Conservation (phyloP, 2,888 invertebrate species). For the Poecilobothrus nobilitatus region DNA sequence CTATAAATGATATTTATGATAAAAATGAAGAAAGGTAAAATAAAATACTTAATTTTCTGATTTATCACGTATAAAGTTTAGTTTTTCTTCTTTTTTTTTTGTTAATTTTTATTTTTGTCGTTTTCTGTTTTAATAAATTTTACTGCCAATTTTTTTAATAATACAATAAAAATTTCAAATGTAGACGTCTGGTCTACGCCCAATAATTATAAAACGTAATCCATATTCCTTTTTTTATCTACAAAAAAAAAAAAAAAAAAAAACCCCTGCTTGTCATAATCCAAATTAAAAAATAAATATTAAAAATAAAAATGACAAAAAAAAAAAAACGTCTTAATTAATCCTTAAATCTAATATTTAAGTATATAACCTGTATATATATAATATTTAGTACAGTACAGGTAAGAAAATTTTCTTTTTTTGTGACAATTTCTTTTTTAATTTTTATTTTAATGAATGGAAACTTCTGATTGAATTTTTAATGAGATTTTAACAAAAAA, state of each 20-base stretch:
- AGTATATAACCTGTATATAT: too few relatives aligned
- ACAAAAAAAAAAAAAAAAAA: too few relatives aligned
- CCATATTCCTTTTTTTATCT: neutral
- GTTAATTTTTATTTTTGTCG: neutral
- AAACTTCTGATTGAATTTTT: neutral
- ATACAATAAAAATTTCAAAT: neutral
- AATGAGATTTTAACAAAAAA: neutral
- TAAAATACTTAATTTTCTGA: too few relatives aligned
- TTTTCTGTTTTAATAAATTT: too few relatives aligned
- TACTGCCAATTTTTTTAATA: too few relatives aligned
- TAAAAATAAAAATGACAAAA: neutral
- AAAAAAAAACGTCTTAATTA: neutral
- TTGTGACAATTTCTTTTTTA: too few relatives aligned
- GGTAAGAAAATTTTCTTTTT: neutral
- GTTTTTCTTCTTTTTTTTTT: neutral
- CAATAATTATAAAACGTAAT: neutral
- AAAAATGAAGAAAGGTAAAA: too few relatives aligned
- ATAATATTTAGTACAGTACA: too few relatives aligned
- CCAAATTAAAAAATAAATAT: neutral
- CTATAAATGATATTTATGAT: too few relatives aligned
- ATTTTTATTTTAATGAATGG: neutral
- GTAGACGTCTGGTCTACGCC: neutral
- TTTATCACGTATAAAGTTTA: neutral
- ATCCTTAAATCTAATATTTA: neutral
- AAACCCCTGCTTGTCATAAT: too few relatives aligned